These are phyloP conservation scores for Melieria omissa DNA, from an alignment of 2,888 invertebrate genomes.

Conservation along the genomic window DNA sequence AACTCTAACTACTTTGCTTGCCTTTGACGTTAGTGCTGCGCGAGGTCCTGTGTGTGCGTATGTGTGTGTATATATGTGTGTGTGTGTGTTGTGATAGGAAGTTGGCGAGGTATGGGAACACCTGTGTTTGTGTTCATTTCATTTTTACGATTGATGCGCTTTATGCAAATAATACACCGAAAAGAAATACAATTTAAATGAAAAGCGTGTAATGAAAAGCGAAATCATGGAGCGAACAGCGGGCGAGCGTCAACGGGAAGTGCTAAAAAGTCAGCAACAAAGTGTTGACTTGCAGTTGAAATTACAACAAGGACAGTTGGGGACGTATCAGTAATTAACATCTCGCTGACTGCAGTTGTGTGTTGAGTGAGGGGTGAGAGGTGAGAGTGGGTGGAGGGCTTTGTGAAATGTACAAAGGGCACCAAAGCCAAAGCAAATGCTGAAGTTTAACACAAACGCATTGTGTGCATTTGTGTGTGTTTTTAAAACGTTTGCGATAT, in stretches of 20 bases:
- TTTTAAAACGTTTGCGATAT: too few relatives aligned
- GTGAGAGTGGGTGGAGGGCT: neutral
- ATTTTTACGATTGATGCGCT: conserved; percentile 35
- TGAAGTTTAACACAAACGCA: too few relatives aligned
- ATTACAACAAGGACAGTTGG: conserved; percentile 25
- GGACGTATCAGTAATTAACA: conserved; percentile 59
- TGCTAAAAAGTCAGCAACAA: conserved; percentile 12
- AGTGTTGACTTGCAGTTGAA: conserved; percentile 9
- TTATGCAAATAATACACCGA: conserved; percentile 37
- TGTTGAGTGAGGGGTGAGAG: neutral
- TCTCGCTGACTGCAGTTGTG: conserved; percentile 41
- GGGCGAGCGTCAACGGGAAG: neutral
- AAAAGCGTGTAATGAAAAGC: conserved; percentile 16
- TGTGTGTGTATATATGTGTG: conserved; percentile 11
- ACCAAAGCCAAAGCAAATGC: too few relatives aligned
- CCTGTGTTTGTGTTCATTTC: conserved; percentile 40
- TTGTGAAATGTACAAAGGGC: too few relatives aligned
- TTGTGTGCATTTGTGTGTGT: too few relatives aligned
- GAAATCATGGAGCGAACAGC: conserved; percentile 12
- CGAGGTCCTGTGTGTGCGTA: neutral
- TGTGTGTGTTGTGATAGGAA: neutral
- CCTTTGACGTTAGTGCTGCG: neutral
- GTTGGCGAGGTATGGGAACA: conserved; percentile 42
- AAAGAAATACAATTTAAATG: conserved; percentile 18
- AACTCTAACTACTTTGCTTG: too few relatives aligned